Evolutionary conservation across 2,888 invertebrate species (phyloP).

Genomic region (Cryptosula pallasiana): DNA sequence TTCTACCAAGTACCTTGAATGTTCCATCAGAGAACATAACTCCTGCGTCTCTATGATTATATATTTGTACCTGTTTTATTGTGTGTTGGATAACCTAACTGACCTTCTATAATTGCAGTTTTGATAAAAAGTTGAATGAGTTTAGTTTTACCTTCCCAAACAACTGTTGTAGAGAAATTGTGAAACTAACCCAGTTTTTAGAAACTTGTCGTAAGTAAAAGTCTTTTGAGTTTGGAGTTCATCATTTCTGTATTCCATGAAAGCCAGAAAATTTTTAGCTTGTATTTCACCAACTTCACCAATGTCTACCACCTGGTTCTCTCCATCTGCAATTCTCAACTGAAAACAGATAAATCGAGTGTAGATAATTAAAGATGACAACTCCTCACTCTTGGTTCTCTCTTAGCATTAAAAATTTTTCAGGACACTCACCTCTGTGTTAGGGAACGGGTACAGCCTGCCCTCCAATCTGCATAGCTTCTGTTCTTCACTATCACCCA

Average conservation of each 20-base stretch:
- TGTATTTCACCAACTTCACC: conserved; percentile 16
- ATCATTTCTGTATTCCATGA: not conserved
- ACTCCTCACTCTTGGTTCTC: no score
- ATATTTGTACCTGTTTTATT: no score
- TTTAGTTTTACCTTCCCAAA: no score
- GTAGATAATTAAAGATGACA: no score
- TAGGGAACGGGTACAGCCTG: not conserved
- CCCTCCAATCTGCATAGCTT: not conserved
- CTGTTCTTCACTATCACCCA: not conserved
- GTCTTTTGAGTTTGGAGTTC: not conserved
- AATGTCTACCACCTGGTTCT: conserved; percentile 1
- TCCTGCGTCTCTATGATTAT: not conserved
- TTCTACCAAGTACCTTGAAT: not conserved
- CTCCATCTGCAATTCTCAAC: not conserved
- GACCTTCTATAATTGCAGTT: no score
- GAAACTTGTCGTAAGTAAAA: not conserved
- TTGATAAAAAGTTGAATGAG: no score
- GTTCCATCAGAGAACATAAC: not conserved
- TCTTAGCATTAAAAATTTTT: no score
- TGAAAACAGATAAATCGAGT: not conserved
- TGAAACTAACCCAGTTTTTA: conserved; percentile 3
- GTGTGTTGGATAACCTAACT: no score
- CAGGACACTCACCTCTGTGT: not conserved
- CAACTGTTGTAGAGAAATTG: no score
- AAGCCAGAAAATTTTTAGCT: not conserved